Conservation (phyloP, 2,113 vertebrate genomes). For the Tretioscincus oriximinensis region DNA sequence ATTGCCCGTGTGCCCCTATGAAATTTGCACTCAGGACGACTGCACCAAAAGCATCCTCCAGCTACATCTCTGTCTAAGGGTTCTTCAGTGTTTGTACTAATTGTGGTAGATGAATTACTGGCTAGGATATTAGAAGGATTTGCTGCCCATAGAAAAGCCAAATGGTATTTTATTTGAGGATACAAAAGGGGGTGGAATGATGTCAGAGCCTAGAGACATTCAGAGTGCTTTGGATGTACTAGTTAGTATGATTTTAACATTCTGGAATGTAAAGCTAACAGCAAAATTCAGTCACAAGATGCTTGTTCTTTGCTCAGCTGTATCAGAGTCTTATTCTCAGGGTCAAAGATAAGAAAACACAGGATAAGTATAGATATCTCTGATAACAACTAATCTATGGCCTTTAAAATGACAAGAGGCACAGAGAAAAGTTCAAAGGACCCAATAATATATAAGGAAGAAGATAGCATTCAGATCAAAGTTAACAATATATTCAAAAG, state of each 20-base stretch:
- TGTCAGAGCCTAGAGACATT: not conserved
- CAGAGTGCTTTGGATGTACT: not conserved
- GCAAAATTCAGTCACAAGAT: not conserved
- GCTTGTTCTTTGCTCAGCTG: not conserved
- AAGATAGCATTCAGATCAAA: not conserved
- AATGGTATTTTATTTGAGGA: not conserved
- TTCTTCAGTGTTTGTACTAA: too few relatives aligned
- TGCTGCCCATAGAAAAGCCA: not conserved
- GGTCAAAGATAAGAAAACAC: slow-evolving; percentile 4
- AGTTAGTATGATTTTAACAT: not conserved
- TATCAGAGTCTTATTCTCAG: slow-evolving; percentile 8
- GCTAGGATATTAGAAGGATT: not conserved
- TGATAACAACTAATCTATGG: slow-evolving; percentile 14
- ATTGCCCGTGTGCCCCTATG: too few relatives aligned
- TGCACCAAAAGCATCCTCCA: too few relatives aligned
- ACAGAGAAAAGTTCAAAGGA: slow-evolving; percentile 6
- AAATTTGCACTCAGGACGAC: too few relatives aligned
- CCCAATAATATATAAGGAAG: not conserved
- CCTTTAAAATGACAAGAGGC: not conserved
- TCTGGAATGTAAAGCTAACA: not conserved
- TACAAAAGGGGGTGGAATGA: not conserved
- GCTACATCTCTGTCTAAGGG: too few relatives aligned
- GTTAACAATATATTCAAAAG: not conserved
- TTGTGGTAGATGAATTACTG: too few relatives aligned
- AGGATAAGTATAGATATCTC: not conserved